Base-by-base conservation (phyloP, 2,888 invertebrate genomes). In the Chrysolina oricalcia region DNA sequence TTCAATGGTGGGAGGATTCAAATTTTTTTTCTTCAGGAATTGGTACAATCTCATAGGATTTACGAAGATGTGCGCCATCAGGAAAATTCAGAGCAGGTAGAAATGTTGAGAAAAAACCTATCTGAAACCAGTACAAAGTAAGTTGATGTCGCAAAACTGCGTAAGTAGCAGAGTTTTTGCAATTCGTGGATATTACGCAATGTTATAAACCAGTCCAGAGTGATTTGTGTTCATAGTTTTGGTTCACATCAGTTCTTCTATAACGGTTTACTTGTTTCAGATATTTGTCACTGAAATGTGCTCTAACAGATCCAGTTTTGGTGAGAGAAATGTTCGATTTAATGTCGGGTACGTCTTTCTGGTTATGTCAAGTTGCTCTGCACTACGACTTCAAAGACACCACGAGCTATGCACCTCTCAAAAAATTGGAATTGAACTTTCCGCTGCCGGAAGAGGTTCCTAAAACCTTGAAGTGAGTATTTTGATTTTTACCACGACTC, bases 311-410 rank as follows among this genome's bases (percentile, higher is more conserved):
- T 85, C 95, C 95, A 0, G 91, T 92, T 19, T 92, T 94, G 87
- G 88, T 96, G 76, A 91, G 92, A 27, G 91, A 93, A 82, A 88
- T 95, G 78, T 91, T 95, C 79, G 92, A 94, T 75, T 94, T 98
- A 82, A 93, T 94, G 83, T 93, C 96, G 19, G 93, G 94, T 15
- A 94, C 97, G 0, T 93, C 96, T 67, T 92, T 93, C 69, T 98
- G 97, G 97, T 88, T 98, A 46, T 92, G 93, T 66, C 96, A 97
- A 87, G 92, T 97, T n/a, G 94, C 95, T 0, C 86, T 93, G 17
- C 89, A 93, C 35, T 82, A 88, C 0, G 86, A 89, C 2, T 86
- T 86, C 46, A 84, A 74, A 27, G 86, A 88, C 35, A 72, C 79
- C 1, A 85, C 86, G 17, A 90, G 89, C 82, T 95, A 92, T 87